phyloP scores from a whole-genome alignment of 35 echinoderm and acorn worm species.

The Lytechinus pictus region DNA sequence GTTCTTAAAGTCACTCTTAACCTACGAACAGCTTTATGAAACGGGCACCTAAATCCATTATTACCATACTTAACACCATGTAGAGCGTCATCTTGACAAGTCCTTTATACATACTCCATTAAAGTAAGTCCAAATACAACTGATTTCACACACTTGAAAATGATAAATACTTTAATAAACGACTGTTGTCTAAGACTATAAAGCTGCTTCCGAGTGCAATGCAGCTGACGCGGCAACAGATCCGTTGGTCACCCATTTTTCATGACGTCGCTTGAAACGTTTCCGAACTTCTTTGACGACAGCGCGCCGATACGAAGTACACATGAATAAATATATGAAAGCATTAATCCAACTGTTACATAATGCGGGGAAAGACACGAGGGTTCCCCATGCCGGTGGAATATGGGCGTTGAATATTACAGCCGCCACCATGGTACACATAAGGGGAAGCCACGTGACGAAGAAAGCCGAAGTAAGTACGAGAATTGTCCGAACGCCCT shows the following conservation, averaged over 20 bases:
- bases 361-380: not conserved
- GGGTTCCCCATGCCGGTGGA: not conserved
- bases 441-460: slow-evolving; percentile 31
- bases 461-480: slow-evolving; percentile 36
- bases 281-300: slow-evolving; percentile 20
- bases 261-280: slow-evolving; percentile 25
- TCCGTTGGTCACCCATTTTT: slow-evolving; percentile 38
- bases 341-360: slow-evolving; percentile 46
- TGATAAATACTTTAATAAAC: not conserved
- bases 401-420: slow-evolving; percentile 32
- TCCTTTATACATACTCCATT: too few species aligned
- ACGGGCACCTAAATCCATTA: too few species aligned
- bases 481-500: slow-evolving; percentile 42
- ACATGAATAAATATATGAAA: slow-evolving; percentile 38
- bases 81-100: too few species aligned
- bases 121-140: too few species aligned
- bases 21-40: too few species aligned
- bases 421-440: not conserved
- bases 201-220: not conserved
- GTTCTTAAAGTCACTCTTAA: too few species aligned
- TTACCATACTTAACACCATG: too few species aligned
- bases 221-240: slow-evolving; percentile 9
- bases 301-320: not conserved
- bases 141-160: too few species aligned
- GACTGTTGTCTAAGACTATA: not conserved